These are phyloP conservation scores for Ypsolopha sequella DNA, from an alignment of 2,888 invertebrate species.

Conservation along the genomic window DNA sequence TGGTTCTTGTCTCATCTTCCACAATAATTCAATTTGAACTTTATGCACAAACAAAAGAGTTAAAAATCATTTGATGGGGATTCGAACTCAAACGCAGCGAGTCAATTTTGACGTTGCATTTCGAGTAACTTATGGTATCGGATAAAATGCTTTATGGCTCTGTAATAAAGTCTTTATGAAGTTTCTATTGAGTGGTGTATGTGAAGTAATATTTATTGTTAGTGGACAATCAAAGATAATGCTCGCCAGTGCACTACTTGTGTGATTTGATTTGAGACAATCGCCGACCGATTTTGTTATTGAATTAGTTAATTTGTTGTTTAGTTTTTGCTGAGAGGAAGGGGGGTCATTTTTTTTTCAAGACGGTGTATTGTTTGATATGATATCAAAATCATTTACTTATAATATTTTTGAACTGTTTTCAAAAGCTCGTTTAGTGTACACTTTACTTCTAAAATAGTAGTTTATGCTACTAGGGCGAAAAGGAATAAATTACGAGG, in stretches of 20 bases:
- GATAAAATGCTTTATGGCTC: background rate
- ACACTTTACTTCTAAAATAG: no score
- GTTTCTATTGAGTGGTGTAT: background rate
- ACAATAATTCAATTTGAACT: constrained; percentile 20
- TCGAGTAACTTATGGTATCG: background rate
- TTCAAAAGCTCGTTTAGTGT: no score
- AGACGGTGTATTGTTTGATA: no score
- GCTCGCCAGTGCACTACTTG: constrained; percentile 26
- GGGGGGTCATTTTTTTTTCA: no score
- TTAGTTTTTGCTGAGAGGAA: constrained; percentile 3
- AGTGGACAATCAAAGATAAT: constrained; percentile 62
- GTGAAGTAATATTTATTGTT: background rate
- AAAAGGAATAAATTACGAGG: no score
- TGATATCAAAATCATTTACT: no score
- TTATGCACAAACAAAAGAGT: constrained; percentile 17
- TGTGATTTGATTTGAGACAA: constrained; percentile 67
- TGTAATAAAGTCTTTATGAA: background rate
- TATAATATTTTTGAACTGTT: no score
- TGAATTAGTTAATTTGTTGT: constrained; percentile 35
- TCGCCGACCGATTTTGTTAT: constrained; percentile 50
- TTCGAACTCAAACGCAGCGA: constrained; percentile 13
- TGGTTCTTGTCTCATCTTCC: constrained; percentile 24
- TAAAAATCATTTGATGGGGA: constrained; percentile 14
- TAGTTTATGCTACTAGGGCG: no score
- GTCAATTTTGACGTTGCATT: background rate